These are phyloP conservation scores for Lucilia sericata DNA, from an alignment of 1,140 invertebrate species.

Conservation along the genomic window DNA sequence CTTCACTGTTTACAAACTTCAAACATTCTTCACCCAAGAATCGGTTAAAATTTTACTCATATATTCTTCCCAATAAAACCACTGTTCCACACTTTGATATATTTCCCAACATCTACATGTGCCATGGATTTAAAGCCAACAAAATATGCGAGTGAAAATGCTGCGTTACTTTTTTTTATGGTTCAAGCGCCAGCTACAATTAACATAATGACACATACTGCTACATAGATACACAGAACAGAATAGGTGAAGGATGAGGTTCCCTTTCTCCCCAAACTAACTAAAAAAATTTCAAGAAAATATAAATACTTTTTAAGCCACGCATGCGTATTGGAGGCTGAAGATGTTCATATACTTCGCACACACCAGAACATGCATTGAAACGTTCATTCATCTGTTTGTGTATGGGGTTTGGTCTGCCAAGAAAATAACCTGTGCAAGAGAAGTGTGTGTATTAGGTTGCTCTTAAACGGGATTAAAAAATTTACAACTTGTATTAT, in stretches of 20 bases:
- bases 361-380: background rate
- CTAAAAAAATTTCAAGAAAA: background rate
- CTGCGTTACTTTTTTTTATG: slow-evolving; percentile 13
- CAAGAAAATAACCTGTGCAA: background rate
- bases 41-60: no score
- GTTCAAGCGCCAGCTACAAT: slow-evolving; percentile 40
- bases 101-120: background rate
- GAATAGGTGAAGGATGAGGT: background rate
- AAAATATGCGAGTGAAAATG: background rate
- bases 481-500: background rate
- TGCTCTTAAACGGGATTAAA: background rate
- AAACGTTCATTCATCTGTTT: background rate
- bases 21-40: no score
- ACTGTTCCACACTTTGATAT: background rate
- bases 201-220: slow-evolving; percentile 41
- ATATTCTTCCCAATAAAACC: background rate
- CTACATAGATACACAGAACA: background rate
- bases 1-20: no score
- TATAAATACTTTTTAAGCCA: slow-evolving; percentile 1
- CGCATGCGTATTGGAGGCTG: background rate
- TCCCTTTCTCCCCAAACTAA: background rate
- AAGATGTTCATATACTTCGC: background rate
- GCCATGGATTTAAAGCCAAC: background rate
- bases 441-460: background rate
- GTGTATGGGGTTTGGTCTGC: background rate